These are phyloP conservation scores for Xiphias gladius DNA, from an alignment of 2,113 vertebrate genomes.

Conservation along the genomic window DNA sequence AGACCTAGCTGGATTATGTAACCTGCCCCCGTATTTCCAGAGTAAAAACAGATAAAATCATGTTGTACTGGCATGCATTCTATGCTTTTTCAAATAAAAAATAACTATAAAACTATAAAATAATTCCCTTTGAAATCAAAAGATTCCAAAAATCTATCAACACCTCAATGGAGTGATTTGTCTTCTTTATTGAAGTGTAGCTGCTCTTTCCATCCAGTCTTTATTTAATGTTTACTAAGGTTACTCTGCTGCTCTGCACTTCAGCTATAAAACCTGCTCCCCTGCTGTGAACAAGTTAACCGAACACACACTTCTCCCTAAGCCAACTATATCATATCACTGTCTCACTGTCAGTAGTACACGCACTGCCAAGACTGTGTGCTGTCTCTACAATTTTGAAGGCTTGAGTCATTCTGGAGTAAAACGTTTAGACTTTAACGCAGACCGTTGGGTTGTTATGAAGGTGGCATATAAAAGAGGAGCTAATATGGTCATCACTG, in stretches of 20 bases:
- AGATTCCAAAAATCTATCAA: neutral
- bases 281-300: conserved; percentile 40
- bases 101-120: no score
- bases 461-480: conserved; percentile 16
- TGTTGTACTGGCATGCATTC: neutral
- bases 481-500: conserved; percentile 25
- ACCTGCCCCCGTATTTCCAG: conserved; percentile 8
- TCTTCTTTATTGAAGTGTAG: conserved; percentile 13
- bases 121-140: conserved; percentile 15
- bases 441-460: conserved; percentile 14
- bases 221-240: conserved; percentile 33
- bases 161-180: conserved; percentile 9
- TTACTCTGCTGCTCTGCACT: conserved; percentile 18
- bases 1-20: conserved; percentile 16
- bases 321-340: conserved; percentile 25
- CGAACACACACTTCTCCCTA: conserved; percentile 32
- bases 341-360: conserved; percentile 34
- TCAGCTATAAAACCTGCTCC: conserved; percentile 39
- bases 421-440: conserved; percentile 1
- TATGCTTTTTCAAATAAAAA: no score
- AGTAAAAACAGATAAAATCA: conserved; percentile 2
- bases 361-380: conserved; percentile 19
- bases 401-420: conserved; percentile 18
- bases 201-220: neutral
- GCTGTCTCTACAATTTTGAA: conserved; percentile 22